A percentile compares a stretch with the other conserved stretches of the same genome.
phyloP scores from a whole-genome alignment of 1,140 invertebrate species.

The Drosophila kohkoa region DNA sequence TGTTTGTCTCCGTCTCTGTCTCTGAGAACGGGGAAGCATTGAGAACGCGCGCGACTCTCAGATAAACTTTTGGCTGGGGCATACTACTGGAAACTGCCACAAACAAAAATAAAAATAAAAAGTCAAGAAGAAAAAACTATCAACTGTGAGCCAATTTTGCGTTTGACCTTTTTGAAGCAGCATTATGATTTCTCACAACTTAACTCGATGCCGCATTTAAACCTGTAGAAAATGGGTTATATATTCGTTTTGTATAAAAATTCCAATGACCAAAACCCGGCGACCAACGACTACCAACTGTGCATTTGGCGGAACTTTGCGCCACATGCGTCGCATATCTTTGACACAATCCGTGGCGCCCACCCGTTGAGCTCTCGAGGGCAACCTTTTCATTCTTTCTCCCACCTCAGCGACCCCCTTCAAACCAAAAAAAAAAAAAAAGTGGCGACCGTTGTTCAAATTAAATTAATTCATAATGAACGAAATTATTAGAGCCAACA shows the following conservation, averaged over 20 bases:
- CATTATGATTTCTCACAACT: conserved; percentile 14
- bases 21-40: conserved; percentile 11
- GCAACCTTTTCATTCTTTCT: conserved; percentile 68
- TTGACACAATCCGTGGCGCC: conserved; percentile 81
- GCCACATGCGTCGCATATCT: conserved; percentile 81
- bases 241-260: conserved; percentile 47
- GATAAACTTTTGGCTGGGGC: conserved; percentile 66
- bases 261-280: conserved; percentile 49
- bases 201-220: conserved; percentile 5
- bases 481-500: conserved; percentile 73
- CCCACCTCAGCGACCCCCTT: background rate
- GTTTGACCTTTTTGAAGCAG: conserved; percentile 71
- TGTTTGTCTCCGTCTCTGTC: background rate
- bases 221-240: conserved; percentile 70
- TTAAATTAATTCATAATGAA: conserved; percentile 83
- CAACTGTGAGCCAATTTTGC: conserved; percentile 71
- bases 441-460: conserved; percentile 54
- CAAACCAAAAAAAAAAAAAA: background rate
- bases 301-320: conserved; percentile 82
- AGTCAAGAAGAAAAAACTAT: background rate
- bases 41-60: conserved; percentile 22
- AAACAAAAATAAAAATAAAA: background rate
- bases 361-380: conserved; percentile 74
- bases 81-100: background rate
- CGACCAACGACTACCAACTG: conserved; percentile 73